Conservation (phyloP, 2,888 invertebrate genomes). For the Hedya salicella region DNA sequence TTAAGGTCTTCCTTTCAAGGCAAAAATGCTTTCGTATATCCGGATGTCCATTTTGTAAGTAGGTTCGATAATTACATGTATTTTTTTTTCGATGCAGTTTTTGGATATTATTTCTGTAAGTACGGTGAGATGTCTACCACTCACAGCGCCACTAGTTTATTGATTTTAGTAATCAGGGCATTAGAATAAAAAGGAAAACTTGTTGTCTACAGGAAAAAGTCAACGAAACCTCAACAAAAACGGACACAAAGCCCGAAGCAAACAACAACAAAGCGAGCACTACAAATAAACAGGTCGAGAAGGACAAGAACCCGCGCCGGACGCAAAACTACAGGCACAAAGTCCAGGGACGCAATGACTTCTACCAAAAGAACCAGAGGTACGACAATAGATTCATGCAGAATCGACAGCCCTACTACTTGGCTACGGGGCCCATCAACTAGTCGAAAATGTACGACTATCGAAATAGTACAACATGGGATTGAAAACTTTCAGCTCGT, state of each 20-base stretch:
- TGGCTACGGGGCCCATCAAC: constrained; percentile 81
- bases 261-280: constrained; percentile 47
- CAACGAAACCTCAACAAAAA: constrained; percentile 54
- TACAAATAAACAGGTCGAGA: constrained; percentile 62
- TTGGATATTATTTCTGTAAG: no score
- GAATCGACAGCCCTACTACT: constrained; percentile 74
- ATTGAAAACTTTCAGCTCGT: no score
- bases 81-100: no score
- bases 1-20: no score
- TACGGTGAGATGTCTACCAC: no score
- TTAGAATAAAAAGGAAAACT: no score
- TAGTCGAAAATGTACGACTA: constrained; percentile 50
- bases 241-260: constrained; percentile 51
- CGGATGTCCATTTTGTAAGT: no score
- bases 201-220: constrained; percentile 63
- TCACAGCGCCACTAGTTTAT: no score
- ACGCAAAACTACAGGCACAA: constrained; percentile 73
- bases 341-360: constrained; percentile 66
- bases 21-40: no score
- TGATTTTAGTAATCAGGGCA: no score
- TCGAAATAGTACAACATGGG: constrained; percentile 21
- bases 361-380: constrained; percentile 75
- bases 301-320: constrained; percentile 66
- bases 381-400: constrained; percentile 75
- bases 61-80: no score